Evolutionary conservation across 2,113 vertebrate species (phyloP), one percentile per base, ranked within the genome.

Genomic region (Edolisoma coerulescens): DNA sequence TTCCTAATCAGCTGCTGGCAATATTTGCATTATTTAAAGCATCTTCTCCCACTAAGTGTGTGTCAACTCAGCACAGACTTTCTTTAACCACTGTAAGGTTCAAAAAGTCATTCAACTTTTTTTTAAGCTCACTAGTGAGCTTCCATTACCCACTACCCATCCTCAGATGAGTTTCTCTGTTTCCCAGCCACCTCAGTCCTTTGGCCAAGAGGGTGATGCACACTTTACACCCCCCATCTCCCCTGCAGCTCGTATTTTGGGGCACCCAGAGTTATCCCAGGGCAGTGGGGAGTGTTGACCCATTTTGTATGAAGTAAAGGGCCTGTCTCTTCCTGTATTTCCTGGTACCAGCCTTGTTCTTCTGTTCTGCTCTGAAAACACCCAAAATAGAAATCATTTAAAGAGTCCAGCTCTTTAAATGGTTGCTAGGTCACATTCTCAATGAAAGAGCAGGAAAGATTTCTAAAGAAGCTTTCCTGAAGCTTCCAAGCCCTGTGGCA

Each of bases 201-300:
- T 30, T 1, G 7, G 21, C 49, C 53, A 37, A 57, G 49, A 60
- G 11, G 44, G 21, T 0, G 0, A 64, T 7, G 28, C 24, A 19
- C 22, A n/a, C 11, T 24, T 47, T 7, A 35, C 23, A 10, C 5
- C 19, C 6, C 12, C 12, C 30, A 32, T 14, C 39, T 24, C n/a
- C 56, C 6, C n/a, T 35, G 23, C 45, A 94, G 65, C 9, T 4
- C 21, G 47, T 6, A 7, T 0, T 1, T 45, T 32, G 35, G 22
- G 35, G 73, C 60, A 47, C 28, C 0, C 0, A 65, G 18, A 78
- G 18, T 26, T 33, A 70, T 39, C 77, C 60, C 0, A 0, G 19
- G 54, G 73, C 4, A 1, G n/a, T 8, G 26, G n/a, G 74, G 41
- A 82, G 16, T 0, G 0, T 0, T 71, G 64, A 84, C 90, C 84